Conservation (phyloP, 2,888 invertebrate species). For the Dromius quadrimaculatus region DNA sequence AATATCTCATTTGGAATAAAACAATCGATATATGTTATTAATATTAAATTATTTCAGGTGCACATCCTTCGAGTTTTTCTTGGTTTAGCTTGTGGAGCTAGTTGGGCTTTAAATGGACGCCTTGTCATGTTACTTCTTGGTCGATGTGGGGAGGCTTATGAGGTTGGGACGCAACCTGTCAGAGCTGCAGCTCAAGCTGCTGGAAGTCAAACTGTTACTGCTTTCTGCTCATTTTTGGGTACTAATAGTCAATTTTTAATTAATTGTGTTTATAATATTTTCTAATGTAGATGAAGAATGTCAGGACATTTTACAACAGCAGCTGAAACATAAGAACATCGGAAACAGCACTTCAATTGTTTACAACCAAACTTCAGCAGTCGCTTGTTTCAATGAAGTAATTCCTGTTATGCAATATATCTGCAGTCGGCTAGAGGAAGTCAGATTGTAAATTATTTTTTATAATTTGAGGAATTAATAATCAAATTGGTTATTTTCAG, state of each 20-base stretch:
- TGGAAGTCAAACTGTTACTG: constrained; percentile 88
- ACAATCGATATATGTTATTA: constrained; percentile 16
- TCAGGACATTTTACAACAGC: constrained; percentile 74
- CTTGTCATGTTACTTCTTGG: constrained; percentile 89
- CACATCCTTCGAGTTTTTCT: constrained; percentile 81
- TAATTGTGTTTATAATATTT: not conserved
- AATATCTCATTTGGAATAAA: constrained; percentile 56
- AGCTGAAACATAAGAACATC: constrained; percentile 67
- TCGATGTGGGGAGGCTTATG: constrained; percentile 86
- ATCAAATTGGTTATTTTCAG: constrained; percentile 64
- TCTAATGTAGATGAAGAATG: constrained; percentile 78
- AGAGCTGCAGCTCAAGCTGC: constrained; percentile 91
- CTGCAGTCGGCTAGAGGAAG: constrained; percentile 86
- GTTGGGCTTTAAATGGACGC: constrained; percentile 90
- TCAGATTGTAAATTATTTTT: constrained; percentile 72
- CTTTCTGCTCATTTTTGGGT: constrained; percentile 87
- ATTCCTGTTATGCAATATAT: constrained; percentile 91
- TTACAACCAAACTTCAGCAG: constrained; percentile 74
- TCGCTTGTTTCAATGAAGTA: constrained; percentile 90
- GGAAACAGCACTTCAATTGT: constrained; percentile 70
- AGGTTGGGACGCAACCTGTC: constrained; percentile 82
- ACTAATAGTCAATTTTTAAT: constrained; percentile 55
- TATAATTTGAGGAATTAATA: not conserved
- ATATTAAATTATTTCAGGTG: constrained; percentile 63
- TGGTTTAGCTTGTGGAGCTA: constrained; percentile 88